Conservation (phyloP, 2,797 vertebrate genomes). For the Lutjanus argentimaculatus region DNA sequence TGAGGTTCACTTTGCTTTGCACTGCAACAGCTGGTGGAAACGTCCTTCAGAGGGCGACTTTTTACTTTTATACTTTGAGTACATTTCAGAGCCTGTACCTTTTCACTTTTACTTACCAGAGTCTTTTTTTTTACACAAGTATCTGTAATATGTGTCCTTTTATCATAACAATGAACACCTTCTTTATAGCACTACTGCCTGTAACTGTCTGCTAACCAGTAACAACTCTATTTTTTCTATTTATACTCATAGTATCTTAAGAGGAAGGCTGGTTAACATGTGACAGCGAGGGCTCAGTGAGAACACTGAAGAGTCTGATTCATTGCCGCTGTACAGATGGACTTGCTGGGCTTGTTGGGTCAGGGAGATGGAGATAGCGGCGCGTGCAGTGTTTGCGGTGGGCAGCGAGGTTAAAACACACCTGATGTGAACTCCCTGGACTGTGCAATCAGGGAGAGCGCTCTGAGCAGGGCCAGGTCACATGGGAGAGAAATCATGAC, state of each 20-base stretch:
- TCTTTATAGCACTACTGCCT: no score
- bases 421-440: conserved; percentile 83
- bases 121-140: no score
- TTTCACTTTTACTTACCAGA: no score
- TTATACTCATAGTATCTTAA: conserved; percentile 7
- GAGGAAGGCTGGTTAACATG: conserved; percentile 12
- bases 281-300: conserved; percentile 17
- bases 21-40: no score
- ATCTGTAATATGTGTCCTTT: no score
- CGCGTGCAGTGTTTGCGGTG: conserved; percentile 43
- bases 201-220: no score
- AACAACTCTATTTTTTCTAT: background rate
- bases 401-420: conserved; percentile 74
- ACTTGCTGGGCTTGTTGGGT: conserved; percentile 56
- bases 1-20: no score
- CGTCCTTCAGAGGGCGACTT: no score
- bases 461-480: conserved; percentile 79
- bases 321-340: conserved; percentile 43
- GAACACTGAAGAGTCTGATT: conserved; percentile 21
- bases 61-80: no score
- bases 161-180: no score
- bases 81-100: no score
- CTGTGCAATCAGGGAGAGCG: conserved; percentile 73
- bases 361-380: conserved; percentile 56
- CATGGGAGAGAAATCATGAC: conserved; percentile 81